Evolutionary conservation across 2,888 invertebrate genomes (phyloP).

Genomic region (Agrochola lychnidis): DNA sequence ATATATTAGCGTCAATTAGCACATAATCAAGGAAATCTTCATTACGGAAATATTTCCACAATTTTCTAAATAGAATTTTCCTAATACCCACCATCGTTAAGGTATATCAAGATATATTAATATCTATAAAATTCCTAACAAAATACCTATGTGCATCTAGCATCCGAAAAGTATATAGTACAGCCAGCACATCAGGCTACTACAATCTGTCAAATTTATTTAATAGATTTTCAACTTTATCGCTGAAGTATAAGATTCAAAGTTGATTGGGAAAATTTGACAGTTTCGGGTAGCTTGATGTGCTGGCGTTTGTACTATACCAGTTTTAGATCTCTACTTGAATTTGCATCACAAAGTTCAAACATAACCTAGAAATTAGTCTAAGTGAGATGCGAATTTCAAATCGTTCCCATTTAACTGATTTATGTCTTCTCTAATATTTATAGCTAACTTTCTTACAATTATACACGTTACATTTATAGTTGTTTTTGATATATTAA

Average conservation of each 20-base stretch:
- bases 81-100: background rate
- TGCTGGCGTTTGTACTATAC: too few species aligned
- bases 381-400: constrained; percentile 26
- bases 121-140: too few species aligned
- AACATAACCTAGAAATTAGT: constrained; percentile 37
- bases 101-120: too few species aligned
- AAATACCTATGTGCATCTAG: background rate
- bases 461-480: constrained; percentile 25
- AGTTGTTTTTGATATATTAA: constrained; percentile 39
- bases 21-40: background rate
- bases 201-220: too few species aligned
- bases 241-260: too few species aligned
- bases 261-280: too few species aligned
- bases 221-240: too few species aligned
- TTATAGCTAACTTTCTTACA: constrained; percentile 45
- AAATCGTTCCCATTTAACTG: constrained; percentile 33
- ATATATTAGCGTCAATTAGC: background rate
- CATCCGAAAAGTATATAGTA: background rate
- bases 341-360: constrained; percentile 15
- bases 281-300: too few species aligned
- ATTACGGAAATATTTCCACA: background rate
- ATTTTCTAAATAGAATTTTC: background rate
- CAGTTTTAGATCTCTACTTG: constrained; percentile 2
- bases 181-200: too few species aligned
- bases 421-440: constrained; percentile 33